Conservation (phyloP, 2,888 invertebrate genomes). For the Metallyticus violacea region DNA sequence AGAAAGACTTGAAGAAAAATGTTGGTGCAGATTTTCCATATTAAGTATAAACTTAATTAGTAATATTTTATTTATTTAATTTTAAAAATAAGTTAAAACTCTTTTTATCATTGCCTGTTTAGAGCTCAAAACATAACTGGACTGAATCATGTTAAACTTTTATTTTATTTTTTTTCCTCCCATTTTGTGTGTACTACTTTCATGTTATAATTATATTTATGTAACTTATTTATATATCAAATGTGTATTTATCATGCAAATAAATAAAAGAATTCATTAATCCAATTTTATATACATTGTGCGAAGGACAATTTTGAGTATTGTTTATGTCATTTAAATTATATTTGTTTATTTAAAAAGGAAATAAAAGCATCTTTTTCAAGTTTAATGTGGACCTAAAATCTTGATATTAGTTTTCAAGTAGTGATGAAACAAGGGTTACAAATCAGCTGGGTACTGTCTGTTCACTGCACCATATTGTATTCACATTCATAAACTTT, state of each 20-base stretch:
- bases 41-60: constrained; percentile 12
- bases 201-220: constrained; percentile 31
- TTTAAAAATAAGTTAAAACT: constrained; percentile 11
- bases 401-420: background rate
- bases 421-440: background rate
- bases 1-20: background rate
- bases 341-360: constrained; percentile 6
- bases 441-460: background rate
- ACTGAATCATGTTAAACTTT: constrained; percentile 8
- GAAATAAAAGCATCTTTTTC: constrained; percentile 19
- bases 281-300: constrained; percentile 20
- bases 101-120: constrained; percentile 17
- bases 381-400: background rate
- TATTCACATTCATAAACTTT: background rate
- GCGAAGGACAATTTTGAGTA: background rate
- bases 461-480: background rate
- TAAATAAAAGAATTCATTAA: constrained; percentile 4
- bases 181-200: constrained; percentile 16
- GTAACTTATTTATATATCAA: constrained; percentile 33
- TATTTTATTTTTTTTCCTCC: constrained; percentile 1
- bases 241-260: constrained; percentile 30
- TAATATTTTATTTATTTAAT: constrained; percentile 25
- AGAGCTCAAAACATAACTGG: constrained; percentile 10
- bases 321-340: constrained; percentile 12
- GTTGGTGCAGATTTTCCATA: constrained; percentile 5